Conservation (phyloP, 23 tunicate genomes). For the Ciona savignyi region DNA sequence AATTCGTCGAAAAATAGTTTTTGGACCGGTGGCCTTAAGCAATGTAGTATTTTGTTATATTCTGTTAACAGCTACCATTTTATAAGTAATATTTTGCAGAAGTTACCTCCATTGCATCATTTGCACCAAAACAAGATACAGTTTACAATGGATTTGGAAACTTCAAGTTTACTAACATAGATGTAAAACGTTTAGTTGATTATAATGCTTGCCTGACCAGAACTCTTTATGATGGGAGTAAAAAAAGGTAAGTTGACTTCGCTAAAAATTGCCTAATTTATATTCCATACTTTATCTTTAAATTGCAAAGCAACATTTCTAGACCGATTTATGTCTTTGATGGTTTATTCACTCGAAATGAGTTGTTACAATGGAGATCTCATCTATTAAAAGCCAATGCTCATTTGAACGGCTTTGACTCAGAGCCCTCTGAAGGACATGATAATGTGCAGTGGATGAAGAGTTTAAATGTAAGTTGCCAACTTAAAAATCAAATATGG, state of each 20-base stretch:
- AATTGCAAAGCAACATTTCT: too few relatives aligned
- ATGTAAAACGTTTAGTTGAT: not conserved
- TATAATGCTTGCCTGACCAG: not conserved
- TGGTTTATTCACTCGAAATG: conserved; percentile 44
- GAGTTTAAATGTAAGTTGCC: conserved; percentile 10
- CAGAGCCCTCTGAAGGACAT: conserved; percentile 7
- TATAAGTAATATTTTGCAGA: too few relatives aligned
- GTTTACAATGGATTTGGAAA: not conserved
- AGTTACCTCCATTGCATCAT: not conserved
- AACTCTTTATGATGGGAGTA: not conserved
- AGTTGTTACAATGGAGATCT: conserved; percentile 27
- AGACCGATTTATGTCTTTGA: conserved; percentile 79
- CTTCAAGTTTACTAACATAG: not conserved
- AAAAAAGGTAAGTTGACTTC: not conserved
- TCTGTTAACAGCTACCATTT: too few relatives aligned
- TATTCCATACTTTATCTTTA: too few relatives aligned
- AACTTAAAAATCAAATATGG: too few relatives aligned
- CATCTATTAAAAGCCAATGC: conserved; percentile 24
- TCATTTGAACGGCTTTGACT: conserved; percentile 13
- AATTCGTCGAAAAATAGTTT: too few relatives aligned
- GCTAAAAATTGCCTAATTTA: too few relatives aligned
- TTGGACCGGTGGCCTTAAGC: too few relatives aligned
- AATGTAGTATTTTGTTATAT: too few relatives aligned
- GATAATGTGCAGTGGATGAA: conserved; percentile 83
- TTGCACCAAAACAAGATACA: not conserved